phyloP scores from a whole-genome alignment of 2,888 invertebrate species.

The Leptopterna dolabrata region DNA sequence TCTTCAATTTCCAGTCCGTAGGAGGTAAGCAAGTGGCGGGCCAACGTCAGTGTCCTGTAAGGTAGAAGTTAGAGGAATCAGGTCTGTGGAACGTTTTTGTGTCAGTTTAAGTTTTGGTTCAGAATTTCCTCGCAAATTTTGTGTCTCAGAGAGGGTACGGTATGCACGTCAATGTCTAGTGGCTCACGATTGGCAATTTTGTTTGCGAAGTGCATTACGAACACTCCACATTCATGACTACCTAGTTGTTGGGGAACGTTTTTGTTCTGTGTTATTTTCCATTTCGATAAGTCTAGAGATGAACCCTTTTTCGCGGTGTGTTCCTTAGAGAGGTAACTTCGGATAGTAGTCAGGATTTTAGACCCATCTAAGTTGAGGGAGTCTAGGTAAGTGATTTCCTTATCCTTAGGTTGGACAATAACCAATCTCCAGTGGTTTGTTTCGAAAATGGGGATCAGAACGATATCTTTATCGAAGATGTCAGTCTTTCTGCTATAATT shows the following conservation, averaged over 20 bases:
- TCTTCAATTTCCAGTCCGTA: neutral
- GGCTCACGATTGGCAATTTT: neutral
- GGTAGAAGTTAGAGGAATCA: neutral
- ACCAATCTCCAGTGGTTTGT: conserved; percentile 20
- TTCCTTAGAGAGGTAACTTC: neutral
- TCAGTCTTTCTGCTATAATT: conserved; percentile 1
- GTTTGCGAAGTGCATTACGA: neutral
- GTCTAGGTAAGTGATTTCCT: conserved; percentile 5
- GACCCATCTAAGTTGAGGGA: neutral
- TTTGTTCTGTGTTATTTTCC: neutral
- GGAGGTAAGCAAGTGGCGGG: no score
- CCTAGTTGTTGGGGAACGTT: neutral
- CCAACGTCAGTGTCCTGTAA: neutral
- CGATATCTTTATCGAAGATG: conserved; percentile 9
- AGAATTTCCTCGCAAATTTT: neutral
- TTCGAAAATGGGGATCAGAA: conserved; percentile 18
- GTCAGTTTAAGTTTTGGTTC: neutral
- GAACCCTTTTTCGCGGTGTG: neutral
- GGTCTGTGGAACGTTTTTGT: no score
- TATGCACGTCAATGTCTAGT: neutral
- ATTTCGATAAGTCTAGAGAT: neutral
- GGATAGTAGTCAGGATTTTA: neutral
- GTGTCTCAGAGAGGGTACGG: neutral
- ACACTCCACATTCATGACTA: conserved; percentile 19
- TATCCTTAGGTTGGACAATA: neutral